Conservation (phyloP, 2,113 vertebrate genomes). For the Psilopsiagon aurifrons region DNA sequence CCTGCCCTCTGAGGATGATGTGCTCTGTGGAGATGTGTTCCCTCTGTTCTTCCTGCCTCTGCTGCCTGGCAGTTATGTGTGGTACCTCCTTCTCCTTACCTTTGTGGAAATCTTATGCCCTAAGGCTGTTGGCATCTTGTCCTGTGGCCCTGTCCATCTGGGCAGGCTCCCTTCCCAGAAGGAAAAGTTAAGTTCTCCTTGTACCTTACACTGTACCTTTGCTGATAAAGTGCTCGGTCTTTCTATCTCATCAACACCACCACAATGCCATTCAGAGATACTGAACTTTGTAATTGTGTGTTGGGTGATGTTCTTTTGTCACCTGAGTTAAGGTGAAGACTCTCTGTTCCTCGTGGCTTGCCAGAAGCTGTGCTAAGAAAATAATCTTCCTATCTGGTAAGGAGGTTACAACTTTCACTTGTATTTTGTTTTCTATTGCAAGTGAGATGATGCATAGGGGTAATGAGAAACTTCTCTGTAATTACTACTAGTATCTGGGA, state of each 20-base stretch:
- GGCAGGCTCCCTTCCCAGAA: background rate
- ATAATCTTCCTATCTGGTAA: background rate
- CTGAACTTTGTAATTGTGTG: background rate
- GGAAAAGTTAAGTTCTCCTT: background rate
- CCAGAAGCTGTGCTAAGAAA: background rate
- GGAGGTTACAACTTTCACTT: background rate
- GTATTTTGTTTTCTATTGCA: background rate
- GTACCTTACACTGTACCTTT: background rate
- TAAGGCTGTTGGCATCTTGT: background rate
- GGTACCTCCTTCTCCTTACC: background rate
- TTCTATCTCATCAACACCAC: background rate
- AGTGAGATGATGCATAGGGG: background rate
- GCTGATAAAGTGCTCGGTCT: background rate
- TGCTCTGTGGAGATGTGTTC: background rate
- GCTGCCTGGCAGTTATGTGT: background rate
- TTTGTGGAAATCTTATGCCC: rapidly evolving
- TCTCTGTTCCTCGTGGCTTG: background rate
- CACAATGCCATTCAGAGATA: background rate
- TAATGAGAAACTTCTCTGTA: slow-evolving; percentile 36
- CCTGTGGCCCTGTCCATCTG: background rate
- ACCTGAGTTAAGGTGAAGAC: background rate
- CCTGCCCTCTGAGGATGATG: background rate
- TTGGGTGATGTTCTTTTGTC: background rate
- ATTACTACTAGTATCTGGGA: slow-evolving; percentile 38
- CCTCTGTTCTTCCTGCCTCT: background rate